Base-by-base conservation (phyloP, 2,797 vertebrate genomes). In the Cygnus olor region DNA sequence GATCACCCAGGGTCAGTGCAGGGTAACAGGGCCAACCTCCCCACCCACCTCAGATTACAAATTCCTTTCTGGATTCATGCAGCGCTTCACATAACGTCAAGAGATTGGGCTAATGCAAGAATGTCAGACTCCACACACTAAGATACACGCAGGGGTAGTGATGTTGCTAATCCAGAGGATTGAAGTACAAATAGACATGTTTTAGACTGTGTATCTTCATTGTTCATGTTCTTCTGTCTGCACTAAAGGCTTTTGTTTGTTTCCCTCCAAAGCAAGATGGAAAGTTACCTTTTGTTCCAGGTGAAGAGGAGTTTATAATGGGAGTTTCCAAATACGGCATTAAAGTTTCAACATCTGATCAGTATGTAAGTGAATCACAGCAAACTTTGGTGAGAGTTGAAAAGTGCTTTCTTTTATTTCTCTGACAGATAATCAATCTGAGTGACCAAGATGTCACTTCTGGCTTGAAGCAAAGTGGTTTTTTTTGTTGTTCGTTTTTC, bases 301-400 rank as follows among this genome's bases (percentile, higher is more conserved):
- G 98, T 96, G 99, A 99, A 60, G 99, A 99, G 97, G 99, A 99
- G 94, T 98, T 99, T 98, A 98, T 99, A 77, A 98, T 99, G 98
- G 98, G 98, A 34, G 99, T 99, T 93, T 99, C 99, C 63, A 99
- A 99, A 97, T 98, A 99, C 0, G 99, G 99, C 40, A 98, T 99
- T 95, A 99, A 99, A 98, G 98, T 99, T 66, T 99, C 98, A 47
- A 99, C 99, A 0, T 97, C 98, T 88, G 99, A 99, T 97, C 99
- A 99, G 93, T 99, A 98, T 98, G 99, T 99, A 98, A 99, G 99
- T 99, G 64, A 63, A 36, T 88, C 60, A 40, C 76, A 49, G 56
- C 51, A 77, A 68, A 65, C 40, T 72, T 30, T 51, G 44, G 54
- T 36, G n/a, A 73, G 71, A 87, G 71, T 13, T 89, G 53, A 32